Evolutionary conservation across 2,113 vertebrate species (phyloP).

Genomic region (Calypte anna): DNA sequence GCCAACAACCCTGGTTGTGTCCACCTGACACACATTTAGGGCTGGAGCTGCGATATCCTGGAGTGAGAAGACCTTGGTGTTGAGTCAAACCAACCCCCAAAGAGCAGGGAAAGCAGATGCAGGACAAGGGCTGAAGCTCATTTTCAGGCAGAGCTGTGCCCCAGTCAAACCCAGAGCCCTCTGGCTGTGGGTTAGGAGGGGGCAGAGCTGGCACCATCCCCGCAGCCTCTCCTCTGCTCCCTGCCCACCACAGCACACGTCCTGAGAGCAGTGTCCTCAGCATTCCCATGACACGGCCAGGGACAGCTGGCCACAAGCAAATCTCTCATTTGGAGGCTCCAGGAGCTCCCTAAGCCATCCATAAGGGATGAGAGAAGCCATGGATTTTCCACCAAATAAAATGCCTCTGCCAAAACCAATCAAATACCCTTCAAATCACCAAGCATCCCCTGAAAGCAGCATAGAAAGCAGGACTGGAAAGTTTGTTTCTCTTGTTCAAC

Average conservation of each 20-base stretch:
- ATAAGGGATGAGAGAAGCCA: background rate
- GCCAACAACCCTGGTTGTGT: fast-evolving
- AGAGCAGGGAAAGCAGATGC: background rate
- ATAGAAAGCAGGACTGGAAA: background rate
- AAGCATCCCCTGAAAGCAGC: background rate
- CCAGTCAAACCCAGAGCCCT: background rate
- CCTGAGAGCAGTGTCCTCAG: background rate
- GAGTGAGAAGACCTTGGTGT: background rate
- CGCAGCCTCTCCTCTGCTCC: background rate
- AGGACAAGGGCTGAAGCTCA: background rate
- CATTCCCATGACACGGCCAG: background rate
- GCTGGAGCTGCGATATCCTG: background rate
- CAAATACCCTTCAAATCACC: slow-evolving; percentile 33
- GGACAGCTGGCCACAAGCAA: background rate
- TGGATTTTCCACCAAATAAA: background rate
- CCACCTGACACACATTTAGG: fast-evolving
- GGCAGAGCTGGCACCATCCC: background rate
- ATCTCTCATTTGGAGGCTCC: background rate
- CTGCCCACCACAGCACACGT: fast-evolving
- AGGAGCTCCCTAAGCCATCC: background rate
- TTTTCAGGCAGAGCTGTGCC: background rate
- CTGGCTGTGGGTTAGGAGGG: background rate
- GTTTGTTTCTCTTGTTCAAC: slow-evolving; percentile 51
- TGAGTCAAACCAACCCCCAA: background rate
- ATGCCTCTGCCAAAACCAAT: slow-evolving; percentile 20